Conservation (phyloP, 2,797 vertebrate genomes). For the Perodicticus potto region DNA sequence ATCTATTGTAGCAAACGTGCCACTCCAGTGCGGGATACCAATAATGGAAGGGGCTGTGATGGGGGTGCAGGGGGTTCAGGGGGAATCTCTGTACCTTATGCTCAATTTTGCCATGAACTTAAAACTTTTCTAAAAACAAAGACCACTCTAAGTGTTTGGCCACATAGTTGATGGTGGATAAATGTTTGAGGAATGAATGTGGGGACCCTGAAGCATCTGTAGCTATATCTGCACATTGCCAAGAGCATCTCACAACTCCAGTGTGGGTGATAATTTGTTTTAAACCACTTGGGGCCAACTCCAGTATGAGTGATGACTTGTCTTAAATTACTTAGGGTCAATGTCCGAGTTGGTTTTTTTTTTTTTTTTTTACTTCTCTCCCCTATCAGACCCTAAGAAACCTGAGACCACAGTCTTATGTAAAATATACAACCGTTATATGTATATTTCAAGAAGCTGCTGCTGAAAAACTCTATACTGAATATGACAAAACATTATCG, state of each 20-base stretch:
- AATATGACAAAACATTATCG: background rate
- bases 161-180: accelerated
- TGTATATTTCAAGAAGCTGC: background rate
- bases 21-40: background rate
- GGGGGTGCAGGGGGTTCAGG: background rate
- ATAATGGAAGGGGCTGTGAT: background rate
- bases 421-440: no score
- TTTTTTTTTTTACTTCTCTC: background rate
- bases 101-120: background rate
- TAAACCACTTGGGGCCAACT: no score
- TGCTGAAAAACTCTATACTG: background rate
- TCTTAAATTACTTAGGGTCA: no score
- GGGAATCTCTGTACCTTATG: background rate
- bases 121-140: background rate
- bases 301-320: background rate
- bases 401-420: background rate
- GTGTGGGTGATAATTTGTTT: background rate
- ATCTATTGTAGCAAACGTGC: background rate
- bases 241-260: no score
- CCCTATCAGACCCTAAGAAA: no score
- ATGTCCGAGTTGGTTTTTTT: background rate
- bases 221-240: accelerated
- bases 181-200: background rate
- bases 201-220: accelerated
- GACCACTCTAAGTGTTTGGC: background rate